Evolutionary conservation across 2,888 invertebrate species (phyloP), one percentile per base, ranked within the genome.

Genomic region (Liodrosophila aerea): DNA sequence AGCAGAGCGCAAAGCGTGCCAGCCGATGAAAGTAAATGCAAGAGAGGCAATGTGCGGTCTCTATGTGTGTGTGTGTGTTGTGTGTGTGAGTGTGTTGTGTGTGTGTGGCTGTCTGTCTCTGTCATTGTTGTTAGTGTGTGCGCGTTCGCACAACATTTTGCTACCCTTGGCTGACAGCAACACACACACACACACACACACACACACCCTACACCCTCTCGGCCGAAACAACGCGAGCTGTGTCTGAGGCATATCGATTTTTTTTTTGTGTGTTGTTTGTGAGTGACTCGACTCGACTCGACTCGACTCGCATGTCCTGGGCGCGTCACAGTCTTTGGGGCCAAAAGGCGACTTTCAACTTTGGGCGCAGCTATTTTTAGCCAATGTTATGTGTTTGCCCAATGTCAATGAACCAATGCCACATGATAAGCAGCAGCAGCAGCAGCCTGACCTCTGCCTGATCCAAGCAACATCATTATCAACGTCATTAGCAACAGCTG

Each of bases 231-330:
- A 59, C 47, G 41, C 56, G 64, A 59, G 74, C 64, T 52, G 64
- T 72, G 87, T 86, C 86, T 86, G 86, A 86, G 77, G 73, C 82
- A 76, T 86, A 86, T 86, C 77, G 86, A 86, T 86, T 87, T 87
- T 73, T 68, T n/a, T n/a, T n/a, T n/a, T n/a, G n/a, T n/a, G n/a
- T 75, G 57, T 33, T 34, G 52, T 49, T n/a, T n/a, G n/a, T n/a
- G n/a, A n/a, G n/a, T n/a, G n/a, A n/a, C n/a, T n/a, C n/a, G n/a
- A n/a, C n/a, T n/a, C n/a, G n/a, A n/a, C n/a, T n/a, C n/a, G n/a
- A n/a, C n/a, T n/a, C n/a, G n/a, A 43, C 64, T 64, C 54, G 62
- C 64, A 57, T 76, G 57, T 76, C 59, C 64, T 64, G 58, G 68
- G 72, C 73, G 58, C 68, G 51, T 59, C 72, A 51, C 39, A 7